Percentiles rank a stretch among this genome's conserved stretches.
Evolutionary conservation across 2,797 vertebrate genomes (phyloP).

Genomic region (Oophaga sylvatica): DNA sequence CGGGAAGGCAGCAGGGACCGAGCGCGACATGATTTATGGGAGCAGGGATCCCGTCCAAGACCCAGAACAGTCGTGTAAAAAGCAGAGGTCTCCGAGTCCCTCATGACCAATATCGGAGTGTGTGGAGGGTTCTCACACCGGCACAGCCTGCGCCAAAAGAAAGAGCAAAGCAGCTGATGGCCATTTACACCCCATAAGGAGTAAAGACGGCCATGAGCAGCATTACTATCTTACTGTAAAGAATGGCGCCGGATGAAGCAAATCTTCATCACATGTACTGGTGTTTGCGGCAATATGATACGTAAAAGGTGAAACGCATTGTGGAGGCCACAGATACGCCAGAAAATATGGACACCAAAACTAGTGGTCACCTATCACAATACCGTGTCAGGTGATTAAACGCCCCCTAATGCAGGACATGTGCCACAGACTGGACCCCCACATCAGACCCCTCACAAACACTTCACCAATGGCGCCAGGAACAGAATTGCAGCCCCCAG

Average conservation of each 20-base stretch:
- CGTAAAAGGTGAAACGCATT: no score
- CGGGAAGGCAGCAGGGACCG: not conserved
- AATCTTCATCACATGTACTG: no score
- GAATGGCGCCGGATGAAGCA: not conserved
- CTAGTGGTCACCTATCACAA: no score
- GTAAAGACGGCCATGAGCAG: not conserved
- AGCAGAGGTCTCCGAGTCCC: not conserved
- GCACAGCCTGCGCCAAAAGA: not conserved
- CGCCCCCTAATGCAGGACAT: no score
- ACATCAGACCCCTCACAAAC: no score
- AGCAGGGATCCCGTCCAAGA: not conserved
- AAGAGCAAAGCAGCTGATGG: not conserved
- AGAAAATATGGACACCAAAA: no score
- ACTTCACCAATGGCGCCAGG: no score
- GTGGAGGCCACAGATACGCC: no score
- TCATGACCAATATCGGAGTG: not conserved
- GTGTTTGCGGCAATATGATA: no score
- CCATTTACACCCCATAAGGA: not conserved
- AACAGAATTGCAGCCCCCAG: no score
- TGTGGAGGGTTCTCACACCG: not conserved
- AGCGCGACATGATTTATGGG: constrained; percentile 1
- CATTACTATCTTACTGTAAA: not conserved
- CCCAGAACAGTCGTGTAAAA: not conserved
- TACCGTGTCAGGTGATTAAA: no score
- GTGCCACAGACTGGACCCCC: no score